These are phyloP conservation scores for Dunckerocampus dactyliophorus DNA, from an alignment of 2,113 vertebrate species.

Conservation along the genomic window DNA sequence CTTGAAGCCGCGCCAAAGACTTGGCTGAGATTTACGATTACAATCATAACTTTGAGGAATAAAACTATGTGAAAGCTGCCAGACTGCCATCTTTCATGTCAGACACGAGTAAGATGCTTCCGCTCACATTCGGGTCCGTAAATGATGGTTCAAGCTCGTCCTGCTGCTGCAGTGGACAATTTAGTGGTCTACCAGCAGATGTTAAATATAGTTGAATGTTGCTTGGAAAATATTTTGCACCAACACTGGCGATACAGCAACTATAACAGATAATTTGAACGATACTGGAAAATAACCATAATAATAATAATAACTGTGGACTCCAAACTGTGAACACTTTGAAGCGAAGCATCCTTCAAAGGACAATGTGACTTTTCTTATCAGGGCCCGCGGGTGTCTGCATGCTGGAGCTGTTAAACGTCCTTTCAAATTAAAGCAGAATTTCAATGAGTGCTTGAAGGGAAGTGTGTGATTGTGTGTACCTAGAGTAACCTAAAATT, in stretches of 20 bases:
- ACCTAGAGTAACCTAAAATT: conserved; percentile 42
- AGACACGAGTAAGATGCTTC: conserved; percentile 4
- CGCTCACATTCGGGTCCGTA: background rate
- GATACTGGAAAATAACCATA: too few species aligned
- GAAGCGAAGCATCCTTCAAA: conserved; percentile 45
- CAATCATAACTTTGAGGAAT: conserved; percentile 7
- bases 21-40: background rate
- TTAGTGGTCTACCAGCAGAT: background rate
- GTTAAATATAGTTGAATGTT: too few species aligned
- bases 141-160: background rate
- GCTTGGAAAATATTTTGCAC: too few species aligned
- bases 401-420: conserved; percentile 56
- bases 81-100: background rate
- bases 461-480: conserved; percentile 22
- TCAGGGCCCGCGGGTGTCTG: conserved; percentile 39
- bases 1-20: conserved; percentile 1
- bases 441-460: conserved; percentile 54
- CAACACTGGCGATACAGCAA: too few species aligned
- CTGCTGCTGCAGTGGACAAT: conserved; percentile 8
- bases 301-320: too few species aligned
- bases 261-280: too few species aligned
- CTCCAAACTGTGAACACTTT: conserved; percentile 11
- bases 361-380: conserved; percentile 58
- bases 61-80: background rate
- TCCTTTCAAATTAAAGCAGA: conserved; percentile 52